phyloP scores from a whole-genome alignment of 2,113 vertebrate species.

The human (Homo sapiens) region DNA sequence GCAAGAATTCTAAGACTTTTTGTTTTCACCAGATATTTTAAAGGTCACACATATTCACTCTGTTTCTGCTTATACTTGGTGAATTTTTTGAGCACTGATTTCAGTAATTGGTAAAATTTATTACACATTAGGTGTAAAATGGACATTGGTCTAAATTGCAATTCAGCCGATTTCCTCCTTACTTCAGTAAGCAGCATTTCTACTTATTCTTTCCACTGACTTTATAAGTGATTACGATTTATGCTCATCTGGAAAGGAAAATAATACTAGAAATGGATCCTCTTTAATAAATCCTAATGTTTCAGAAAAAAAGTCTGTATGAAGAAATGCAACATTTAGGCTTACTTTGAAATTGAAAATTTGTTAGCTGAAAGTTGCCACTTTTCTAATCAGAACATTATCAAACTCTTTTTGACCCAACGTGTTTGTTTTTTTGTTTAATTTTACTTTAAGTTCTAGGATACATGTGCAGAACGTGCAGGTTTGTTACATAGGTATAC shows the following conservation, averaged over 20 bases:
- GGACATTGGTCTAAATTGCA: not conserved
- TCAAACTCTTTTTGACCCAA: not conserved
- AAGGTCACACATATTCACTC: not conserved
- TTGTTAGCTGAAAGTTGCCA: not conserved
- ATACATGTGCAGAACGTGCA: too few relatives aligned
- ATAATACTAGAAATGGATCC: too few relatives aligned
- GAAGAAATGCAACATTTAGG: not conserved
- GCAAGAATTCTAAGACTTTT: not conserved
- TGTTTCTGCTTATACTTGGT: not conserved
- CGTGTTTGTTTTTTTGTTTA: fast-evolving
- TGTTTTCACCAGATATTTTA: not conserved
- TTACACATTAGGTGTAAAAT: not conserved
- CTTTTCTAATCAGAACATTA: not conserved
- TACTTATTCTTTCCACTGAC: not conserved
- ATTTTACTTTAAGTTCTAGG: too few relatives aligned
- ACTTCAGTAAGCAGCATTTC: not conserved
- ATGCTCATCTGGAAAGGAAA: not conserved
- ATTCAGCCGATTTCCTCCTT: not conserved
- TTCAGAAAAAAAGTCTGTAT: not conserved
- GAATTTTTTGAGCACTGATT: not conserved
- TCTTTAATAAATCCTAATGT: not conserved
- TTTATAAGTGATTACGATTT: not conserved
- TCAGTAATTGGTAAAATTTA: not conserved
- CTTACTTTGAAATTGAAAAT: not conserved
- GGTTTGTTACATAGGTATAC: too few relatives aligned